A percentile compares a stretch with the other conserved stretches of the same genome.
Conservation (phyloP, 2,888 invertebrate genomes). For the Gari tellinella region DNA sequence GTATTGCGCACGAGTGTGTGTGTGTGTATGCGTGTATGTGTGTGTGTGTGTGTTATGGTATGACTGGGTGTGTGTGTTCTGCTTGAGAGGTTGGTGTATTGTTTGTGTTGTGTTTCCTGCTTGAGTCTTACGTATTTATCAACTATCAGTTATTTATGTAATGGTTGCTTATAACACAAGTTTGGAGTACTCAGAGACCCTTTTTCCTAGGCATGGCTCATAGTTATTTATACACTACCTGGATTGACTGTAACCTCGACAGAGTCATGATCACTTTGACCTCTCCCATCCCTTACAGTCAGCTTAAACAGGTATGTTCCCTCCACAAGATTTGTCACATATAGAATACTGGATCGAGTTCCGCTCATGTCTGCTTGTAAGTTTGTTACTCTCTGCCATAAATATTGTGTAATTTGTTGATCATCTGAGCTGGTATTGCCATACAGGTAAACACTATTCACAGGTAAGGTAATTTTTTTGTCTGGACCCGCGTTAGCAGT, state of each 20-base stretch:
- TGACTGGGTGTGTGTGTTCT: too few relatives aligned
- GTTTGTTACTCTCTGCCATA: slow-evolving; percentile 26
- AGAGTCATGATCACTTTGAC: slow-evolving; percentile 22
- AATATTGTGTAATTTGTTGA: slow-evolving; percentile 35
- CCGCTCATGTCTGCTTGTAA: slow-evolving; percentile 12
- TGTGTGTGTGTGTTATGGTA: too few relatives aligned
- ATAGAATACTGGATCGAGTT: slow-evolving; percentile 1
- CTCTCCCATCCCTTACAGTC: slow-evolving; percentile 22
- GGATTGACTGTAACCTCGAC: slow-evolving; percentile 28
- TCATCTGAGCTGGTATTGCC: slow-evolving; percentile 38
- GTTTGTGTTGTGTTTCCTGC: too few relatives aligned
- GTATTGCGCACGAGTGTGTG: too few relatives aligned
- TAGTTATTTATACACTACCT: too few relatives aligned
- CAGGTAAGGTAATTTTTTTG: slow-evolving; percentile 25
- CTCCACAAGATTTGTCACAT: slow-evolving; percentile 20
- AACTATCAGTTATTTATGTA: too few relatives aligned
- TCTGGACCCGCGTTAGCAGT: slow-evolving; percentile 42
- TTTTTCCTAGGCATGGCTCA: too few relatives aligned
- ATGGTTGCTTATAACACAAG: too few relatives aligned
- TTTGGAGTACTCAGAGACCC: too few relatives aligned
- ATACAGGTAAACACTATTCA: slow-evolving; percentile 1
- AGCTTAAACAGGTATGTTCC: slow-evolving; percentile 33
- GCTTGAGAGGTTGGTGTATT: too few relatives aligned
- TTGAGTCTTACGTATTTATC: too few relatives aligned
- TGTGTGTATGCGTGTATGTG: too few relatives aligned